Percentiles rank a stretch among this genome's conserved stretches.
Conservation (phyloP, 2,888 invertebrate species). For the Acleris literana region DNA sequence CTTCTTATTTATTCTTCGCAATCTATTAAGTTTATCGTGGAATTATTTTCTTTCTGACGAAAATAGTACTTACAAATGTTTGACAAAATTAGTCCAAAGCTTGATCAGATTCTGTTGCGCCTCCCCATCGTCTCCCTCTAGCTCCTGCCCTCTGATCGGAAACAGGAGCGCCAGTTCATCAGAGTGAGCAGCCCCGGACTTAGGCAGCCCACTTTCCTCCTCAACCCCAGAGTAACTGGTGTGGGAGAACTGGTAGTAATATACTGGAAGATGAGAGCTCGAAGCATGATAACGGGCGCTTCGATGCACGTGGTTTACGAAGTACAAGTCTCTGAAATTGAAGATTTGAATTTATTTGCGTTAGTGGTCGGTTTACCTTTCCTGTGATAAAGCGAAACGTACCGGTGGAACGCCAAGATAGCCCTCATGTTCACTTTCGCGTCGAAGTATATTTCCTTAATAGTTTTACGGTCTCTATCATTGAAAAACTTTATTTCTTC, state of each 20-base stretch:
- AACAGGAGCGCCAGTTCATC: slow-evolving; percentile 73
- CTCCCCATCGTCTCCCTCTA: slow-evolving; percentile 58
- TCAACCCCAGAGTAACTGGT: slow-evolving; percentile 57
- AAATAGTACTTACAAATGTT: slow-evolving; percentile 62
- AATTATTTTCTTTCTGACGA: not conserved
- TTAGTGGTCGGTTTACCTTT: not conserved
- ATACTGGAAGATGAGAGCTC: slow-evolving; percentile 51
- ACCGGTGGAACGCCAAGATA: slow-evolving; percentile 68
- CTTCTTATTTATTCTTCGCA: too few species aligned
- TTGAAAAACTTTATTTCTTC: slow-evolving; percentile 62
- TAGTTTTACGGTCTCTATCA: slow-evolving; percentile 55
- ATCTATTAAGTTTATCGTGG: too few species aligned
- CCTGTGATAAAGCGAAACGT: slow-evolving; percentile 10
- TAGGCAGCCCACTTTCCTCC: slow-evolving; percentile 54
- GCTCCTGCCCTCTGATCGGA: slow-evolving; percentile 46
- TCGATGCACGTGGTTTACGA: slow-evolving; percentile 65
- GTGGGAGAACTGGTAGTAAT: slow-evolving; percentile 71
- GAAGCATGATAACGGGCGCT: slow-evolving; percentile 60
- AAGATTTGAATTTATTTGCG: not conserved
- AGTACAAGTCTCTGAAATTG: slow-evolving; percentile 66
- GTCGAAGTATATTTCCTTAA: slow-evolving; percentile 65
- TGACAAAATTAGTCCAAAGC: slow-evolving; percentile 73
- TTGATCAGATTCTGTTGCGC: slow-evolving; percentile 57
- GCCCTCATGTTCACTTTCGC: slow-evolving; percentile 54
- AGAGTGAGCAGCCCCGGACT: slow-evolving; percentile 70